A percentile compares a stretch with the other conserved stretches of the same genome.
Evolutionary conservation across 2,113 vertebrate species (phyloP).

Genomic region (Polypterus senegalus): DNA sequence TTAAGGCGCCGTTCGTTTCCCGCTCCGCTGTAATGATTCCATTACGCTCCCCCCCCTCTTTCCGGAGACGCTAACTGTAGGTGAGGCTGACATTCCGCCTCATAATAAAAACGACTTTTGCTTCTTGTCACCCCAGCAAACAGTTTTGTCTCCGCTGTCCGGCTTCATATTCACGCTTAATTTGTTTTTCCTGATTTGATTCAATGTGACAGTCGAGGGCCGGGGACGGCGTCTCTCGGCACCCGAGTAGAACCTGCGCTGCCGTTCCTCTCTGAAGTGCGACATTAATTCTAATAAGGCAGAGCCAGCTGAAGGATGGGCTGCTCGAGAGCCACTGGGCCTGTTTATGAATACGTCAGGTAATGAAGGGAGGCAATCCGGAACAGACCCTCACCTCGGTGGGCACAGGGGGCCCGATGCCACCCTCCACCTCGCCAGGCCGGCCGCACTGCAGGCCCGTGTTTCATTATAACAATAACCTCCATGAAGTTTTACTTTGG

Average conservation of each 20-base stretch:
- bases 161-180: conserved; percentile 40
- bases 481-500: too few species aligned
- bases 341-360: conserved; percentile 51
- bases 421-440: conserved; percentile 48
- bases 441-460: conserved; percentile 29
- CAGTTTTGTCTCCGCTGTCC: conserved; percentile 52
- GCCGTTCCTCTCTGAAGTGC: conserved; percentile 49
- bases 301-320: conserved; percentile 40
- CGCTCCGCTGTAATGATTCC: too few species aligned
- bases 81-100: conserved; percentile 26
- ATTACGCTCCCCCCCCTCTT: too few species aligned
- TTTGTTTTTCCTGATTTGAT: conserved; percentile 37
- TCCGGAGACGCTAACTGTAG: too few species aligned
- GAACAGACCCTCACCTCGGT: conserved; percentile 8
- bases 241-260: conserved; percentile 39
- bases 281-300: conserved; percentile 69
- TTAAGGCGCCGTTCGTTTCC: too few species aligned
- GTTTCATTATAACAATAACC: too few species aligned
- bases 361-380: conserved; percentile 55
- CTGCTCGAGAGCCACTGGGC: conserved; percentile 22
- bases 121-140: conserved; percentile 39
- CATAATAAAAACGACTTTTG: conserved; percentile 53
- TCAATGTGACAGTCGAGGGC: conserved; percentile 57
- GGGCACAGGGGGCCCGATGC: conserved; percentile 60
- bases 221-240: conserved; percentile 56